Evolutionary conservation across 2,113 vertebrate species (phyloP), one percentile per base, ranked within the genome.

Genomic region (Pituophis catenifer): DNA sequence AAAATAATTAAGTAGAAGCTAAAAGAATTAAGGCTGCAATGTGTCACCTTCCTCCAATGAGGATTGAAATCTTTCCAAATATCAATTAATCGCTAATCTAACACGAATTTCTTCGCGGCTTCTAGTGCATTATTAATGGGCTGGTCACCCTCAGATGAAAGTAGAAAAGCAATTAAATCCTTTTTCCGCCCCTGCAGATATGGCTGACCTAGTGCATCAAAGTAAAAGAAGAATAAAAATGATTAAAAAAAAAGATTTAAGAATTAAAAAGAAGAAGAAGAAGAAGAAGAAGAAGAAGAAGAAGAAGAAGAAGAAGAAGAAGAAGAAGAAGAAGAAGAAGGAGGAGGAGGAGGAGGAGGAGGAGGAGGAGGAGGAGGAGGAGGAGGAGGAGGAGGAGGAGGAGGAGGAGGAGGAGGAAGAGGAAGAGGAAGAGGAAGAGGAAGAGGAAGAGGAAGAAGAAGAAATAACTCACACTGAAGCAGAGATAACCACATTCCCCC

Each of bases 51-150:
- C 95, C 95, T 96, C 94, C 95, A 96, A 96, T 94, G 94, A 94
- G 89, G 94, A 96, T 97, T 97, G 97, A 97, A 97, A 97, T 96
- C 96, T 96, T 96, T 97, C 96, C 96, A 97, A 97, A 96, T 97
- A 97, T 96, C 96, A 97, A 97, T 97, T 97, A 97, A 97, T 97
- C 96, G 95, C 93, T 97, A 96, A 96, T 97, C 94, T 97, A 94
- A 95, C 96, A 95, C 97, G 94, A 95, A 96, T 96, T 97, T 97
- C 95, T 95, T 96, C 93, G 95, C 95, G 94, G 94, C 94, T 97
- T 96, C 96, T 95, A 96, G 96, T 96, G 96, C 95, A 96, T 96
- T 97, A 97, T 96, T 97, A 97, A 97, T 97, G 95, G 95, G 92
- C 94, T 96, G 96, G 96, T 96, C 96, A 97, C 96, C 96, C 96